phyloP scores from a whole-genome alignment of 2,888 invertebrate genomes.

The Tipula confusa region DNA sequence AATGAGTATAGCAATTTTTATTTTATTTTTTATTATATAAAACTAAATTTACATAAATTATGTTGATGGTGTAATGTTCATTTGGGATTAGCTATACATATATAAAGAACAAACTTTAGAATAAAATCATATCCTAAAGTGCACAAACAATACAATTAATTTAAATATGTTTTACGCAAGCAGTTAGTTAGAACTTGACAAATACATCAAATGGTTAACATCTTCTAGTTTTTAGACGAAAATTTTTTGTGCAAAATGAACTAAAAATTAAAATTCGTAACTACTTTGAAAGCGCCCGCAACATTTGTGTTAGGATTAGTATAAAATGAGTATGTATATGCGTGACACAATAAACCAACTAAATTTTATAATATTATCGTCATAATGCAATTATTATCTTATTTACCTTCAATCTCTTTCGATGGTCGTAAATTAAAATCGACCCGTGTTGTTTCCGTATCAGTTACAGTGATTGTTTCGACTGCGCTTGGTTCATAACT shows the following conservation, averaged over 20 bases:
- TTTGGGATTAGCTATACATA: neutral
- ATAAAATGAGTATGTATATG: neutral
- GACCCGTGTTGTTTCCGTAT: constrained; percentile 44
- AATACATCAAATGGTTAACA: constrained; percentile 26
- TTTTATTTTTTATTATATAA: too few species aligned
- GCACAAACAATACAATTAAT: neutral
- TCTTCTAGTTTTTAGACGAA: neutral
- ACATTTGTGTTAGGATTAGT: constrained; percentile 38
- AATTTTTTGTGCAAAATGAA: neutral
- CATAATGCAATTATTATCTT: neutral
- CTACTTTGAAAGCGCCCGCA: constrained; percentile 38
- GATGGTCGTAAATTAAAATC: constrained; percentile 47
- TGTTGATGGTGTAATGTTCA: neutral
- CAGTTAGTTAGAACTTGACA: neutral
- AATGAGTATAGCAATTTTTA: too few species aligned
- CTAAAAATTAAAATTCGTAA: neutral
- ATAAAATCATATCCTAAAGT: neutral
- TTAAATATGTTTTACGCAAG: neutral
- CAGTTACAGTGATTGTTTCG: constrained; percentile 47
- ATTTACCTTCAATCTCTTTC: constrained; percentile 37
- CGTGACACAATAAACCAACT: constrained; percentile 39
- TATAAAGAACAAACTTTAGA: neutral
- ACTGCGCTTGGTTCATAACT: constrained; percentile 54
- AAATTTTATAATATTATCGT: constrained; percentile 36
- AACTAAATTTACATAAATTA: neutral